Percentiles rank a stretch among this genome's conserved stretches.
Evolutionary conservation across 2,888 invertebrate genomes (phyloP).

Genomic region (Lochmaea capreae): DNA sequence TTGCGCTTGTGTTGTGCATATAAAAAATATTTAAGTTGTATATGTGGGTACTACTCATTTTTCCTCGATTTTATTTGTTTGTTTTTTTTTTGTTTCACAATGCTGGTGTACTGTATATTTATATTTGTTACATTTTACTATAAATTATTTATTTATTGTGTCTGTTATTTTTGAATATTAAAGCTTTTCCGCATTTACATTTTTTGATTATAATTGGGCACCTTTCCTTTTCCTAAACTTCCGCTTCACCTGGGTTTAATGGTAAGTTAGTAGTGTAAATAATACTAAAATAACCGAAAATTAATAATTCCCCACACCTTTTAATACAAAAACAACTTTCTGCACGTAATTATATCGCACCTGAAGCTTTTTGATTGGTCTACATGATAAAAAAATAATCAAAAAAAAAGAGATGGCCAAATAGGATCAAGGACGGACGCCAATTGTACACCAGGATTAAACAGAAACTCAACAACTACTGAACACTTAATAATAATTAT

Average conservation of each 20-base stretch:
- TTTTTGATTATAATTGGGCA: conserved; percentile 49
- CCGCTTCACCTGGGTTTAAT: conserved; percentile 7
- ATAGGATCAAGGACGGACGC: no score
- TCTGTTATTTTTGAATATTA: conserved; percentile 58
- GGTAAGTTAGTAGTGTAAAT: conserved; percentile 18
- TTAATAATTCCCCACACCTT: no score
- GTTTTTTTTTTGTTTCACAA: not conserved
- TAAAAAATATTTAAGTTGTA: conserved; percentile 10
- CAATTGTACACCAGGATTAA: no score
- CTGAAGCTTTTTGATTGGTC: no score
- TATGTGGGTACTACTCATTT: conserved; percentile 29
- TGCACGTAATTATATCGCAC: no score
- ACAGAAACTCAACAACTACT: no score
- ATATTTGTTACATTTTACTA: conserved; percentile 54
- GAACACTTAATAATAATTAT: no score
- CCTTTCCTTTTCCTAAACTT: conserved; percentile 41
- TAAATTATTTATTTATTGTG: conserved; percentile 60
- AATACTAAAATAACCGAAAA: no score
- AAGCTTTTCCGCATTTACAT: conserved; percentile 59
- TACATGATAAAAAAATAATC: no score
- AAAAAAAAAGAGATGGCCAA: no score
- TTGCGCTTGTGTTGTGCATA: conserved; percentile 23
- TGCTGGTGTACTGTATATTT: conserved; percentile 48
- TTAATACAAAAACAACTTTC: no score
- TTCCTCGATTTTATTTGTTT: conserved; percentile 14